Evolutionary conservation across 2,797 vertebrate genomes (phyloP), one percentile per base, ranked within the genome.

Genomic region (Tenualosa thibaudeaui): DNA sequence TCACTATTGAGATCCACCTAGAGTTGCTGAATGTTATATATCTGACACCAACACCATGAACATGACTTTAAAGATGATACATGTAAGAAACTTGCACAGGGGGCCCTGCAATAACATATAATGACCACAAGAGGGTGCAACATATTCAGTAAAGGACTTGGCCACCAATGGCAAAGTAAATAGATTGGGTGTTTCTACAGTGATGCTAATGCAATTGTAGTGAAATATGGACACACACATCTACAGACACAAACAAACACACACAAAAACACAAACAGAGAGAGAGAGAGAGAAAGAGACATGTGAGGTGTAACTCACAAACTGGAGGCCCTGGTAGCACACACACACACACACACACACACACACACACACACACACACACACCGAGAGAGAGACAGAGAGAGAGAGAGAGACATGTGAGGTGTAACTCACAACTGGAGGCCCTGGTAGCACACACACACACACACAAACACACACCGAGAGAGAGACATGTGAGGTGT

Each of bases 271-370:
- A 58, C 19, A 46, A 31, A 31, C 1, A 1, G 31, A 31, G 31
- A 31, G 31, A 31, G 31, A 31, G 31, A 31, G 31, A 31, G 31
- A 31, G 31, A 31, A 1, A 56, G 53, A 56, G 5, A 51, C 3
- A 22, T 82, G 46, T 5, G 13, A 65, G 60, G 82, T 54, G 50
- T 62, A 86, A 98, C 98, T 97, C 90, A 99, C 98, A 84, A 99
- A 99, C 85, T 99, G 98, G 89, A 99, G 97, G 68, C 98, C 98
- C 91, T 99, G 98, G 93, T 99, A 99, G 94, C 98, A 53, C 9
- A 53, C 51, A 53, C 51, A 53, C n/a, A 62, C 3, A 62, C 3
- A 24, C 56, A 58, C 56, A 22, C 56, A n/a, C 56, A 58, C 3
- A 58, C 56, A 58, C 4, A 58, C 54, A 22, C 54, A 58, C 17